Conservation (phyloP, 2,888 invertebrate genomes). For the Alsophila aescularia region DNA sequence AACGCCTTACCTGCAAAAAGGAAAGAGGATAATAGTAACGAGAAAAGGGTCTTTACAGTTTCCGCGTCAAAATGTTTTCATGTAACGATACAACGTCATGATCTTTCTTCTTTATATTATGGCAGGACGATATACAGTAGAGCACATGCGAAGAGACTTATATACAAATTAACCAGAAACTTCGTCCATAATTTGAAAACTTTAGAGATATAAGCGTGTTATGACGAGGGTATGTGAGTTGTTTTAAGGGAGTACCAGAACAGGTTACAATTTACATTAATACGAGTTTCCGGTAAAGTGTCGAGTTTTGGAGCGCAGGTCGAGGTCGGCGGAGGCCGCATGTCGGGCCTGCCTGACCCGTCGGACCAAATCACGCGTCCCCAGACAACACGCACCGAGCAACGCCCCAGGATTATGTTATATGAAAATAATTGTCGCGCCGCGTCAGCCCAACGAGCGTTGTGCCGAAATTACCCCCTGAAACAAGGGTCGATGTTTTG, state of each 20-base stretch:
- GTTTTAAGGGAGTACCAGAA: slow-evolving; percentile 54
- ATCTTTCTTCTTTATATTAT: neutral
- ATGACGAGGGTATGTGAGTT: slow-evolving; percentile 53
- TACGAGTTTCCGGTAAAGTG: slow-evolving; percentile 63
- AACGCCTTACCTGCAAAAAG: slow-evolving; percentile 42
- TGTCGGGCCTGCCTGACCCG: slow-evolving; percentile 32
- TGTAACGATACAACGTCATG: neutral
- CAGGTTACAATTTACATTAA: slow-evolving; percentile 70
- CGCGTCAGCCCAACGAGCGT: slow-evolving; percentile 61
- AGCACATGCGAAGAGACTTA: slow-evolving; percentile 12
- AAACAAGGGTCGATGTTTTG: slow-evolving; percentile 68
- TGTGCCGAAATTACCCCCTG: slow-evolving; percentile 62
- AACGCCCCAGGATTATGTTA: slow-evolving; percentile 74
- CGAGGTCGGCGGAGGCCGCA: slow-evolving; percentile 37
- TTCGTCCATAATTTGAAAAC: slow-evolving; percentile 39
- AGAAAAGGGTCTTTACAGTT: neutral
- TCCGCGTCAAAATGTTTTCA: neutral
- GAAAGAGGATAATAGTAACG: slow-evolving; percentile 18
- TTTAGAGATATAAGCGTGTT: slow-evolving; percentile 44
- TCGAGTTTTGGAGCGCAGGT: slow-evolving; percentile 46
- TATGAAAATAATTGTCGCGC: slow-evolving; percentile 77
- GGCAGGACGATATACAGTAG: neutral
- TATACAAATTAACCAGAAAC: slow-evolving; percentile 33
- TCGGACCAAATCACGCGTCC: slow-evolving; percentile 68
- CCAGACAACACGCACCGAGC: slow-evolving; percentile 65